Evolutionary conservation across 2,113 vertebrate genomes (phyloP), one percentile per base, ranked within the genome.

Genomic region (Uria aalge): DNA sequence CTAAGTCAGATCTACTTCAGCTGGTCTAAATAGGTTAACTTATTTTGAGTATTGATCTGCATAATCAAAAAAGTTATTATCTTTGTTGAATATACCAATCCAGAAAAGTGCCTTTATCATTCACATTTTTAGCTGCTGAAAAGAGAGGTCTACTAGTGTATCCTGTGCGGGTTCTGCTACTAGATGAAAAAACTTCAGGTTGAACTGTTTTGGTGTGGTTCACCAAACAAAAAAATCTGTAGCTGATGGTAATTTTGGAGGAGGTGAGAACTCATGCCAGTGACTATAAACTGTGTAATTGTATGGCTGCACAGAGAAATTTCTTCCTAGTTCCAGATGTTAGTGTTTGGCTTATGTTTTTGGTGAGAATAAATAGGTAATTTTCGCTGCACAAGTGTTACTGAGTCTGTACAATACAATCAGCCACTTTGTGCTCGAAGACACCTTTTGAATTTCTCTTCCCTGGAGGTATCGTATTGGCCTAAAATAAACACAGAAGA

Each of bases 301-400:
- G 3, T 16, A 20, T 27, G 74, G 12, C 20, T 75, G 8, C 18
- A 43, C 1, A 59, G 11, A 27, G 7, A 60, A 83, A 56, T 60
- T 40, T 45, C 36, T 86, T 86, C 38, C 47, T 40, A 56, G 24
- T 5, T 68, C 30, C 56, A 84, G 38, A 89, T 81, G 47, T 48
- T 53, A 43, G 12, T 77, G 23, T 53, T 92, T 92, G 13, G 7
- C 8, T 88, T 32, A 12, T 15, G 8, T 22, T 38, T 36, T 41
- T 78, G 18, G 15, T 26, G 34, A 84, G 34, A 84, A 60, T 50
- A 77, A 84, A 53, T 9, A 83, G 18, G 14, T 56, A 77, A 15
- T 5, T 8, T 11, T 80, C 11, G 12, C 12, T 85, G 24, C 3
- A 5, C 3, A 15, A 2, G 0, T 41, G 24, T 72, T 36, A 57